Evolutionary conservation across 2,113 vertebrate species (phyloP), one percentile per base, ranked within the genome.

Genomic region (Copsychus sechellarum): DNA sequence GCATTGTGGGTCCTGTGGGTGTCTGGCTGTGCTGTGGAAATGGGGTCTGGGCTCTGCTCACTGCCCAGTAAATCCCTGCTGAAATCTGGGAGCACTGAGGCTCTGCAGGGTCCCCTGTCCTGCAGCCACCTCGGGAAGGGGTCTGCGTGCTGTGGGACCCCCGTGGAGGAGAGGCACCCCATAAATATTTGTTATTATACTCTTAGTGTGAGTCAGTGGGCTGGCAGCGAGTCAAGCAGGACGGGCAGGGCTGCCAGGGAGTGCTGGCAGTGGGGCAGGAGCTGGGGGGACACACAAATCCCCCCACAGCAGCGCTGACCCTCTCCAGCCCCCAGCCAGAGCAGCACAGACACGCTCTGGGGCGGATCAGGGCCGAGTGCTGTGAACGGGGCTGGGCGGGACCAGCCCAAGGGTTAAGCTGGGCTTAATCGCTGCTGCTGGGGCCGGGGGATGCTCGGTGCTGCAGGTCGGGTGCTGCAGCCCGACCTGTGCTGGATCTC

Each of bases 81-180:
- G 7, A 1, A 1, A 2, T 5, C 36, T 12, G 11, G 57, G 60
- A 60, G 3, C 31, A 1, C 31, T 9, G 4, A 0, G 1, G 65
- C 56, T 40, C 45, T 73, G 65, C 6, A 3, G 11, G 5, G 6
- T 11, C 5, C 29, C 12, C 20, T 50, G 69, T 31, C 34, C 58
- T 3, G 4, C 5, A 3, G 70, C 40, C 12, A 2, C 21, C 47
- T 2, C 0, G 24, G 43, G 53, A 38, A 71, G 18, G 17, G 15
- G 31, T 42, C 25, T 1, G 33, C 19, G 45, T 25, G 81, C 31
- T n/a, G 50, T 20, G 16, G 60, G 48, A 56, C 9, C 43, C 60
- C 12, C 0, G 0, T 23, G 5, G 15, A 72, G 50, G 28, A 69
- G 36, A 38, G 6, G 9, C 28, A 57, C 48, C 34, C 45, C 8